Evolutionary conservation across 2,113 vertebrate genomes (phyloP), one percentile per base, ranked within the genome.

Genomic region (Heliornis fulica): DNA sequence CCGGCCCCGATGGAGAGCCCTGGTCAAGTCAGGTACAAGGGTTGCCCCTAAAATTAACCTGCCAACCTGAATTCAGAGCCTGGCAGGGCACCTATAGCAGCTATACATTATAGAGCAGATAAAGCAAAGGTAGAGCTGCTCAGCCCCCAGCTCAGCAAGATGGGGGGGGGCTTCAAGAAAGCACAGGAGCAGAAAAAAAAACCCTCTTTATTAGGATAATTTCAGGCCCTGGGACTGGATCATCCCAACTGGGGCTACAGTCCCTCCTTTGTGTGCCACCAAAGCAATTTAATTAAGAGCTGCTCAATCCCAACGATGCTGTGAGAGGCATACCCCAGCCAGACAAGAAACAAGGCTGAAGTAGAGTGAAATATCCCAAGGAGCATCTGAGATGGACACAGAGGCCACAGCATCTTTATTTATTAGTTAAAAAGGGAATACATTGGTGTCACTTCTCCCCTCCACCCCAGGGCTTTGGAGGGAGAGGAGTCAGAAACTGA

Each of bases 81-180:
- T 86, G 85, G 70, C 51, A n/a, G 41, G 56, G 63, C 9, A 2
- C 72, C 78, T 50, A 25, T 3, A 14, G 69, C 25, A 50, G 7
- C 21, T 31, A 20, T 1, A 3, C 4, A 0, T 15, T 32, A 7
- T 7, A 23, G 2, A 63, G 48, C 0, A 29, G 36, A 46, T 50
- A 4, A 4, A 34, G 63, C n/a, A 32, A 81, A 85, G 61, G 80
- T 43, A 29, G 28, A 2, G 2, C 31, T 29, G 11, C 31, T 29
- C 59, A 38, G 76, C 29, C 32, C 28, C 41, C 10, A 19, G 15
- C 45, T 51, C 26, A 23, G 31, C 81, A 41, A 59, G 16, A 10
- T 1, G 0, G 25, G 71, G 32, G 2, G 71, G 29, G 2, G 1
- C 9, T 31, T 16, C 13, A 32, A 87, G 54, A 32, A 11, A 74